Base-by-base conservation (phyloP, 2,888 invertebrate species). In the Chrysotoxum bicinctum region DNA sequence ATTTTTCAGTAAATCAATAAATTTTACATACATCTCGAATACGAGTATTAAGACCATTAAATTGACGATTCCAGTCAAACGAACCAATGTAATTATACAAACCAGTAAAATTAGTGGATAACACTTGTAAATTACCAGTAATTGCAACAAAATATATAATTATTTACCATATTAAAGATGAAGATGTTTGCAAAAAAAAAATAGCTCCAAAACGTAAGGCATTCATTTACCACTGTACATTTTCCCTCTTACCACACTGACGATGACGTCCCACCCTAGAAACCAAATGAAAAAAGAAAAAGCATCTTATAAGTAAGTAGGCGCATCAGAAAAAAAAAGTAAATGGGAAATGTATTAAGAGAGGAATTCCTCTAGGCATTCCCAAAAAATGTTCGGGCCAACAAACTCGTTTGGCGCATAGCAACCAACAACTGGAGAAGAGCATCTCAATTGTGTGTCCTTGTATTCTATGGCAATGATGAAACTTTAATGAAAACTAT, bases 401-500 rank as follows among this genome's bases (percentile, higher is more conserved):
- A 45, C 35, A 60, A 77, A 77, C 70, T 45, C 43, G 45, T 48
- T 45, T 64, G 52, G 56, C 35, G 62, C 77, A 62, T 78, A 62
- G 69, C 77, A 72, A 78, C 70, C 77, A 72, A 78, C 70, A 70
- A 58, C 69, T 52, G 48, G 23, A 40, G 12, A 52, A 58, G 48
- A 62, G 50, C 40, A 52, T 54, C 21, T 23, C 43, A 56, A 43
- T 43, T 85, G 54, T 79, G 23, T 52, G 9, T 52, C 52, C 56
- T 37, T 70, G 54, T 66, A 45, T 72, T 23, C 30, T 32, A 58
- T 68, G 37, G 48, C 40, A 16, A 52, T 52, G 30, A 52, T 52
- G 12, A 30, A 73, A 77, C 73, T 83, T 68, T 70, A 62, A 75
- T 74, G 66, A 68, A 78, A 69, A 56, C 52, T 84, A 58, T 66